Base-by-base conservation (phyloP, 2,888 invertebrate species). In the Poecilobothrus nobilitatus region DNA sequence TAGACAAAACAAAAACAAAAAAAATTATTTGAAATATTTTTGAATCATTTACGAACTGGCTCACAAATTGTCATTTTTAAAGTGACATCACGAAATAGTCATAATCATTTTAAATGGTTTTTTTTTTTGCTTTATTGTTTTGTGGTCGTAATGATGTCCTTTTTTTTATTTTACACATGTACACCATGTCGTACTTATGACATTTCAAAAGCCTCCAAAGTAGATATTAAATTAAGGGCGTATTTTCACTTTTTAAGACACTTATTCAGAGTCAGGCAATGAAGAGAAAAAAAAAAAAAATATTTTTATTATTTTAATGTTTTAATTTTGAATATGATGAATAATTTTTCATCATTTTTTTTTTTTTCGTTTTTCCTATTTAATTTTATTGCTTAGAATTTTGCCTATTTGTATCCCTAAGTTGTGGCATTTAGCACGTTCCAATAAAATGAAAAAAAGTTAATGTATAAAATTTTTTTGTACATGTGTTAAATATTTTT, bases 11-110 rank as follows among this genome's bases (percentile, higher is more conserved):
- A 27, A 41, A 41, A 41, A 41, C 41, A 41, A 41, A 27, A 27
- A 27, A 27, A 27, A 27, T 27, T 27, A 27, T 27, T 27, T 27
- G 27, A 27, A 53, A 53, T 53, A 53, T n/a, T 53, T 44, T 53
- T 18, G 53, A 18, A 6, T 18, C 53, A 18, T 53, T 53, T 53
- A 15, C 2, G 6, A 53, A 15, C 18, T n/a, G 6, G 15, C 7
- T 6, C 15, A 18, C n/a, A 53, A 53, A 37, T 10, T 37, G n/a
- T 18, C 53, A 53, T 53, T 53, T 27, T 53, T 53, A 53, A 53
- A 63, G 63, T 63, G 63, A 63, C 63, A 63, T 63, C 63, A 63
- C 63, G 63, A 63, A 63, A 63, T 15, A 63, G 63, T 63, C 22
- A 63, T 63, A 63, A 63, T 20, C 63, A 63, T 63, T 63, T 63